Percentiles rank a stretch among this genome's conserved stretches.
Conservation (phyloP, 2,113 vertebrate species). For the Seriola rivoliana region DNA sequence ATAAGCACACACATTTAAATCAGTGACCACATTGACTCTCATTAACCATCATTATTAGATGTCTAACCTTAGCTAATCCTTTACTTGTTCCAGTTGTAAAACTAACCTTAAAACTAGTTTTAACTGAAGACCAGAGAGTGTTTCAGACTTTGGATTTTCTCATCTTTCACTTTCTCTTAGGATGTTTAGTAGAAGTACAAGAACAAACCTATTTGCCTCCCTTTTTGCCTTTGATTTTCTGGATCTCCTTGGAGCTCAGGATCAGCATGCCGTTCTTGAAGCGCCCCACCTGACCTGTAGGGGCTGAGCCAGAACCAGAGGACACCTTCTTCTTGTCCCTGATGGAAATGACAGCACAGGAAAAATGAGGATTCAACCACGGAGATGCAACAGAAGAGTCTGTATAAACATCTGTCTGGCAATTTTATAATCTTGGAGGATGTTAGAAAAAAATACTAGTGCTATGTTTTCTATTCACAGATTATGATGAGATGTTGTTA, state of each 20-base stretch:
- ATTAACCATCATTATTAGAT: not conserved
- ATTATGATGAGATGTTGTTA: not conserved
- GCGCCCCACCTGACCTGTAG: slow-evolving; percentile 90
- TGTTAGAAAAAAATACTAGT: not conserved
- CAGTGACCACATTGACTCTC: not conserved
- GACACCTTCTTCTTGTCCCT: slow-evolving; percentile 85
- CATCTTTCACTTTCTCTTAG: not conserved
- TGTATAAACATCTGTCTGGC: not conserved
- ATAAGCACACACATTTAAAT: not conserved
- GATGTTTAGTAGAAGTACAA: not conserved
- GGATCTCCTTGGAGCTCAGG: slow-evolving; percentile 90
- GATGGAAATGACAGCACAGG: slow-evolving; percentile 13
- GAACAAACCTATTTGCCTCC: slow-evolving; percentile 40
- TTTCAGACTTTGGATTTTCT: not conserved
- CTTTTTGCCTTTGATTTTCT: slow-evolving; percentile 90
- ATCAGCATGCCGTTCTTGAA: slow-evolving; percentile 94
- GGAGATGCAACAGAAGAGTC: not conserved
- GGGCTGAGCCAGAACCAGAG: slow-evolving; percentile 78
- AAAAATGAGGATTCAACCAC: not conserved
- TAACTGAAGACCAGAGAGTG: no score
- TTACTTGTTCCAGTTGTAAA: not conserved
- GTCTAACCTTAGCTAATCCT: not conserved
- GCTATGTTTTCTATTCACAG: not conserved
- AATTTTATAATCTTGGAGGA: not conserved
- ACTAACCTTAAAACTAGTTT: not conserved